Conservation (phyloP, 2,113 vertebrate species). For the Psephotus haematonotus region DNA sequence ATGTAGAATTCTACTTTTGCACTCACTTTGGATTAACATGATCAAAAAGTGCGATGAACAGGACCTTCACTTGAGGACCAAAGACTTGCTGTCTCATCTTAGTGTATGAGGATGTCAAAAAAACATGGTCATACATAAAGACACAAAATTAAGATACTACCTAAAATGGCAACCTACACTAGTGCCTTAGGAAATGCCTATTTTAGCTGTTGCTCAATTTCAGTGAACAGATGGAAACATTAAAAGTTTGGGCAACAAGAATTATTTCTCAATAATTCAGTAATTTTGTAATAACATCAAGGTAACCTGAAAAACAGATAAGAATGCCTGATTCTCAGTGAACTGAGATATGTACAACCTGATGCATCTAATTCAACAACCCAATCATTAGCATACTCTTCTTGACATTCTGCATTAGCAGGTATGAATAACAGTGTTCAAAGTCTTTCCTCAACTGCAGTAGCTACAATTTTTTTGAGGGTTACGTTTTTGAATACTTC, state of each 20-base stretch:
- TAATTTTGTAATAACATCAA: not conserved
- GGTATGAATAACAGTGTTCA: not conserved
- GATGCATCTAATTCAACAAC: not conserved
- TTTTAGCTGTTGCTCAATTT: not conserved
- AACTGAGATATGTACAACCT: not conserved
- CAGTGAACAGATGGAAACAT: not conserved
- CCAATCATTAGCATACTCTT: accelerated
- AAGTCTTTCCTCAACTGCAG: not conserved
- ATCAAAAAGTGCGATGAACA: not conserved
- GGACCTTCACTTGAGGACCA: not conserved
- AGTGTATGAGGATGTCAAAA: not conserved
- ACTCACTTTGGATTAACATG: not conserved
- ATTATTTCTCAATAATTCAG: not conserved
- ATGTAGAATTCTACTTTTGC: accelerated
- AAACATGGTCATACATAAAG: accelerated
- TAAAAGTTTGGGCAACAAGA: not conserved
- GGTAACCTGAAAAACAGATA: not conserved
- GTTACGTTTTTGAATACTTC: not conserved
- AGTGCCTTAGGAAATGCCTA: not conserved
- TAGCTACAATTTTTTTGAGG: not conserved
- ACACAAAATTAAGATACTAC: not conserved
- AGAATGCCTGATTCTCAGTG: not conserved
- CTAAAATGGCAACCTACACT: not conserved
- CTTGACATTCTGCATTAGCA: not conserved
- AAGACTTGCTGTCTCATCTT: not conserved